Conservation (phyloP, 2,888 invertebrate genomes). For the Orthonevra nobilis region DNA sequence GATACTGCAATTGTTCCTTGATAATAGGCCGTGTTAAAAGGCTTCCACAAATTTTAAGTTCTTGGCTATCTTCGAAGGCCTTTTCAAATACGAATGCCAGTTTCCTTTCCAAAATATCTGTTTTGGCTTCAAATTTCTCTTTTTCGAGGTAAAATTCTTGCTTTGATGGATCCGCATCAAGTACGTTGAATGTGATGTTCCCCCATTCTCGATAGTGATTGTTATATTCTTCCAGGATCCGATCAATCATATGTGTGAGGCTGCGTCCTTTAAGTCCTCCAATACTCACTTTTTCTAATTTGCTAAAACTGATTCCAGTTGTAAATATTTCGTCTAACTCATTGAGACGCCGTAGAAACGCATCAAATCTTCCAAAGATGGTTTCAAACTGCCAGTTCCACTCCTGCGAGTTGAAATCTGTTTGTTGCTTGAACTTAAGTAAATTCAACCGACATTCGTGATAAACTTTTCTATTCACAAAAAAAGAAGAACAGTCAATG, state of each 20-base stretch:
- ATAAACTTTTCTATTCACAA: conserved; percentile 80
- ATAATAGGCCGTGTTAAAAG: conserved; percentile 89
- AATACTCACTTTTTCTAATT: conserved; percentile 92
- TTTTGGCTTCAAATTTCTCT: conserved; percentile 82
- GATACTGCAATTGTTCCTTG: conserved; percentile 85
- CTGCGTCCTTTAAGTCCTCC: conserved; percentile 85
- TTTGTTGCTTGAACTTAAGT: conserved; percentile 75
- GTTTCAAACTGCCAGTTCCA: conserved; percentile 89
- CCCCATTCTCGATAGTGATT: conserved; percentile 75
- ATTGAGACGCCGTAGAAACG: conserved; percentile 84
- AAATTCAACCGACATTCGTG: conserved; percentile 81
- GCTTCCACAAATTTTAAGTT: conserved; percentile 86
- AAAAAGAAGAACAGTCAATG: too few relatives aligned
- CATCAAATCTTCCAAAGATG: conserved; percentile 85
- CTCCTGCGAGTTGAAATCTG: conserved; percentile 81
- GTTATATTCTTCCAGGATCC: conserved; percentile 77
- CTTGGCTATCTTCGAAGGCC: conserved; percentile 90
- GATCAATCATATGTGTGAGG: conserved; percentile 81
- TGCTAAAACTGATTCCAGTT: conserved; percentile 89
- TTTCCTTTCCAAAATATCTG: conserved; percentile 87
- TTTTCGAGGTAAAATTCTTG: conserved; percentile 85
- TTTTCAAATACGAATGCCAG: conserved; percentile 90
- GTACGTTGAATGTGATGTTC: conserved; percentile 87
- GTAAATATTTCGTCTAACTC: conserved; percentile 87
- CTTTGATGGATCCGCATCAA: conserved; percentile 87